Conservation (phyloP, 2,113 vertebrate genomes). For the Dinomys branickii region DNA sequence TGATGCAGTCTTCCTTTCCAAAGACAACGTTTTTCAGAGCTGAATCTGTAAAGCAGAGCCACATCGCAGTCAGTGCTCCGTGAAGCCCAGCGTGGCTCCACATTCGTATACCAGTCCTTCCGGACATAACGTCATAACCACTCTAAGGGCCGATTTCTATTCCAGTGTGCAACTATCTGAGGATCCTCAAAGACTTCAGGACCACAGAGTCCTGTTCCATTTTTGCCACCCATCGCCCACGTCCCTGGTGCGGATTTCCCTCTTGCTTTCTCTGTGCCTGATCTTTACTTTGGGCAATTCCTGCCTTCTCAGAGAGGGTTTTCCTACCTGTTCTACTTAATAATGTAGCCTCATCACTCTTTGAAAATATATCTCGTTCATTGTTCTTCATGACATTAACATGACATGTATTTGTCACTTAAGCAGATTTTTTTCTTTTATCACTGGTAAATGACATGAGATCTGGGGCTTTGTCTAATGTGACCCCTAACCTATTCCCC, state of each 20-base stretch:
- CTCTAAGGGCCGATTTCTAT: no score
- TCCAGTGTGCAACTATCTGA: background rate
- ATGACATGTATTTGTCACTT: background rate
- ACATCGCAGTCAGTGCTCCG: background rate
- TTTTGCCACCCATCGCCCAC: rapidly evolving
- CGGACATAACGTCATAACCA: background rate
- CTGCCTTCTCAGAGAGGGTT: background rate
- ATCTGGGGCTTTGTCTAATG: background rate
- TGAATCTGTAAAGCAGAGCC: background rate
- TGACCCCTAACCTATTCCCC: background rate
- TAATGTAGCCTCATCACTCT: background rate
- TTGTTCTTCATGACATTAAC: background rate
- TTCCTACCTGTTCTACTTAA: background rate
- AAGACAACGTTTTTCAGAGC: background rate
- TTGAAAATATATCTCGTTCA: background rate
- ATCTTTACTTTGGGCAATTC: background rate
- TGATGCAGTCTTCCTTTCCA: background rate
- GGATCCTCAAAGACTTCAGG: no score
- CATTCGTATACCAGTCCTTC: rapidly evolving
- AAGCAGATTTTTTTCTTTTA: background rate
- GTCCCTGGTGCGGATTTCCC: background rate
- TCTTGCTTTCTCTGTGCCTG: background rate
- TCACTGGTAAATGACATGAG: background rate
- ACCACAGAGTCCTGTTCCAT: rapidly evolving
- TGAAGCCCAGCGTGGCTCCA: rapidly evolving